Base-by-base conservation (phyloP, 1,140 invertebrate species). In the Panagrolaimus sp. region DNA sequence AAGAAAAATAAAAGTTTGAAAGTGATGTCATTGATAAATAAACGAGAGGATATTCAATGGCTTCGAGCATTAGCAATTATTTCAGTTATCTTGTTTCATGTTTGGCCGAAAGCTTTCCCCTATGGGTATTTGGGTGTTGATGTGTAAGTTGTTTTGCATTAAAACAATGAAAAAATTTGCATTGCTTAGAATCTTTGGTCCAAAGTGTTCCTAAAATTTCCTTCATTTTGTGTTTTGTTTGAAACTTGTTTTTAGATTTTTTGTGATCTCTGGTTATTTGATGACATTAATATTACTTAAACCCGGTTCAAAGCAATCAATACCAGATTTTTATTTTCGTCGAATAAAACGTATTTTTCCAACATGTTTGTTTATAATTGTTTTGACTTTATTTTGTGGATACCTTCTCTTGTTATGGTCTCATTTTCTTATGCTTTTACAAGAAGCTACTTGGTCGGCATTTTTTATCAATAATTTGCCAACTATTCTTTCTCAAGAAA, bases 281-380 rank as follows among this genome's bases (percentile, higher is more conserved):
- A 52, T 52, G 48, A 52, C 48, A 4, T 8, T 52, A 14, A 52
- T 52, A 0, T 52, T 52, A 58, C 5, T 26, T 4, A 38, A 38
- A 38, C 32, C 32, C 7, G 15, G 21, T 21, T 26, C 21, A n/a
- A 58, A 58, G 3, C 52, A 21, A 21, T 21, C 21, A 58, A 17
- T 21, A 26, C 4, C 28, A 17, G 28, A 58, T 5, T 58, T 58
- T 28, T 58, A 58, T 28, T 26, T 28, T 58, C 52, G 52, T 26
- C 52, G 52, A 12, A 58, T 58, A 12, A 58, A 58, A 58, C 52
- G 52, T 28, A 58, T 58, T 28, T 58, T 58, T 21, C 52, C 52
- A 14, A 21, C 52, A 58, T 58, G 28, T 21, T 58, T 58, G 14
- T 17, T 58, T 21, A 21, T 58, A 10, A 28, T 58, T 10, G 15